Percentiles rank a stretch among this genome's conserved stretches.
Conservation (phyloP, 2,113 vertebrate species). For the Cyphomyrus plagiostoma region DNA sequence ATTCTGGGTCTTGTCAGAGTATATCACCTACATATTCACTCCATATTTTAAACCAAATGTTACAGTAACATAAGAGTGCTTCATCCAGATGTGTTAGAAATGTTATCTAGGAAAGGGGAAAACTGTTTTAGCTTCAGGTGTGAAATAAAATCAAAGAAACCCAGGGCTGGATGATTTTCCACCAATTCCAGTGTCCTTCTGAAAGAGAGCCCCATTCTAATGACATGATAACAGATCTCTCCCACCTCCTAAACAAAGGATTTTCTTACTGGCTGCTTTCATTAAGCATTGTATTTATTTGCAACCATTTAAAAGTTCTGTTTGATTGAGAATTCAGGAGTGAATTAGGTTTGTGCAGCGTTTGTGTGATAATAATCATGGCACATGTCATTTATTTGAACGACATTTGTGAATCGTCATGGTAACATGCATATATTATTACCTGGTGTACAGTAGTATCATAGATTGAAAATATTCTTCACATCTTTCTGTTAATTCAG, state of each 20-base stretch:
- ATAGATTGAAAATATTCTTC: background rate
- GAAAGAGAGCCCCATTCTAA: background rate
- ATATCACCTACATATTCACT: background rate
- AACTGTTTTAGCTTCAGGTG: slow-evolving; percentile 2
- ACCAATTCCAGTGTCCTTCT: background rate
- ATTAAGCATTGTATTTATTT: background rate
- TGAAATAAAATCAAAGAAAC: background rate
- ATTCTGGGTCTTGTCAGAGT: background rate
- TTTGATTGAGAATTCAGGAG: background rate
- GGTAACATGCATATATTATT: background rate
- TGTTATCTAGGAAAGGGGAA: background rate
- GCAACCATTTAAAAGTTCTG: background rate
- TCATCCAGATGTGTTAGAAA: background rate
- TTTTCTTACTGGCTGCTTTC: background rate
- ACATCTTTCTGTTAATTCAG: background rate
- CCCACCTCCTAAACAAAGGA: background rate
- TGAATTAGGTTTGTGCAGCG: background rate
- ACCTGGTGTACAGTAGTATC: background rate
- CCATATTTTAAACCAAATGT: background rate
- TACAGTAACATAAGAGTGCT: background rate
- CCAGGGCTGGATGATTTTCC: background rate
- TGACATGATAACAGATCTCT: background rate
- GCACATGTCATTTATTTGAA: slow-evolving; percentile 3
- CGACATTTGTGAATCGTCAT: slow-evolving; percentile 7
- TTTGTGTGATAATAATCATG: background rate